Conservation (phyloP, 2,888 invertebrate species). For the Drosophila fungiperda region DNA sequence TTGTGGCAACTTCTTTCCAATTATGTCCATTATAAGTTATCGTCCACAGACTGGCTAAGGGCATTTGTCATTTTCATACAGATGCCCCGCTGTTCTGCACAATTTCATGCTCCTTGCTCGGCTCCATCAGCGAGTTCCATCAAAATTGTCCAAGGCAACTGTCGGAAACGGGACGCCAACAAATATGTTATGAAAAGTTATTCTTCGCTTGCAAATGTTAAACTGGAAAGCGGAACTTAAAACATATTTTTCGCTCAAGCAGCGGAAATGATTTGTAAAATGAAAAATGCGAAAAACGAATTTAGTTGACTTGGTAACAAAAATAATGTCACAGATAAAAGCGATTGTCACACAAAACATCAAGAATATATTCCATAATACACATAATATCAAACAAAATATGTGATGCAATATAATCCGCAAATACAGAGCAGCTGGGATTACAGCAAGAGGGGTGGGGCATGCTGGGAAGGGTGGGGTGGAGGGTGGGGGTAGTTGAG, state of each 20-base stretch:
- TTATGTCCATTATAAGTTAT: conserved; percentile 56
- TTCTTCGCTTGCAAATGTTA: conserved; percentile 25
- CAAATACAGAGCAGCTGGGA: conserved; percentile 45
- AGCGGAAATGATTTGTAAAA: conserved; percentile 81
- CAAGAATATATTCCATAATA: conserved; percentile 13
- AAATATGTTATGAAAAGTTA: conserved; percentile 60
- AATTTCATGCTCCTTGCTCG: conserved; percentile 55
- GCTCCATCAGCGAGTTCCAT: conserved; percentile 44
- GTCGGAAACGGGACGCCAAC: conserved; percentile 38
- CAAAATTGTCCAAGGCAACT: conserved; percentile 54
- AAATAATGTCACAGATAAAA: conserved; percentile 61
- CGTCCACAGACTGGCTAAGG: conserved; percentile 3
- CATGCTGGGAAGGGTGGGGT: neutral
- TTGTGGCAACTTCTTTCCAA: conserved; percentile 56
- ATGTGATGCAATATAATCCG: conserved; percentile 34
- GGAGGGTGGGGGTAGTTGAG: neutral
- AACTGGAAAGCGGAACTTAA: conserved; percentile 42
- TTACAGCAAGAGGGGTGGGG: neutral
- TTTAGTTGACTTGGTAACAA: conserved; percentile 48
- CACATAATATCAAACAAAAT: conserved; percentile 5
- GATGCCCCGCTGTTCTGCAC: conserved; percentile 14
- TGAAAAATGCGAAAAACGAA: conserved; percentile 30
- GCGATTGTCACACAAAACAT: conserved; percentile 65
- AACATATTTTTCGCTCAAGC: conserved; percentile 72
- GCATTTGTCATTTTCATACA: conserved; percentile 35